A percentile compares a stretch with the other conserved stretches of the same genome.
These are phyloP conservation scores for Acropternis orthonyx DNA, from an alignment of 2,797 vertebrate genomes.

Conservation along the genomic window DNA sequence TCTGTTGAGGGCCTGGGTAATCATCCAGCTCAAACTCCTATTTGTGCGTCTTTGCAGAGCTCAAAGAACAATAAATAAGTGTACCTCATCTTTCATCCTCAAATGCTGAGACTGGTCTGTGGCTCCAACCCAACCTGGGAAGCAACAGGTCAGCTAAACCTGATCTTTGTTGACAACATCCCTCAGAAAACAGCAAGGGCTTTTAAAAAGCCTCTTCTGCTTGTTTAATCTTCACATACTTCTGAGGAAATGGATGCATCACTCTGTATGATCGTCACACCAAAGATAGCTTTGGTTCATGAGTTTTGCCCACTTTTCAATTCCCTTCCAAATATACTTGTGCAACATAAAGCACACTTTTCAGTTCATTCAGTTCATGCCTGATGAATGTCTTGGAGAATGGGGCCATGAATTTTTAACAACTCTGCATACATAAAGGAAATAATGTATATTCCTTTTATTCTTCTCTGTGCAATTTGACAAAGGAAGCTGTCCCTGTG, in stretches of 20 bases:
- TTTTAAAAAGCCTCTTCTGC: background rate
- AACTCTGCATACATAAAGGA: background rate
- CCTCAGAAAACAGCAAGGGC: background rate
- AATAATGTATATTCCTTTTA: background rate
- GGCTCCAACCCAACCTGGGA: background rate
- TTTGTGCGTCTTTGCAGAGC: background rate
- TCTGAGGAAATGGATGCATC: background rate
- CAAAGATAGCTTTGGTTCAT: background rate
- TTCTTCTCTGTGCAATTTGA: background rate
- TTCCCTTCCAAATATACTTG: background rate
- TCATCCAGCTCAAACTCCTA: background rate
- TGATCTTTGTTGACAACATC: background rate
- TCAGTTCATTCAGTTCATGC: background rate
- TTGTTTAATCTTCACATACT: background rate
- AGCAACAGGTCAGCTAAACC: background rate
- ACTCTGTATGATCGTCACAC: background rate
- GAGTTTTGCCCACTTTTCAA: background rate
- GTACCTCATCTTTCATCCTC: background rate
- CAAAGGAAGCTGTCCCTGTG: background rate
- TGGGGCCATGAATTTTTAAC: background rate
- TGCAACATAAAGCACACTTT: background rate
- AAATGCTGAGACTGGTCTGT: fast-evolving
- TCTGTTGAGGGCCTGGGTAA: background rate
- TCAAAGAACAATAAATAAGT: background rate
- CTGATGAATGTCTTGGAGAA: constrained; percentile 8